Evolutionary conservation across 64 coral and sea anemone species (phyloP), one percentile per base, ranked within the genome.

Genomic region (Stichodactyla helianthus): DNA sequence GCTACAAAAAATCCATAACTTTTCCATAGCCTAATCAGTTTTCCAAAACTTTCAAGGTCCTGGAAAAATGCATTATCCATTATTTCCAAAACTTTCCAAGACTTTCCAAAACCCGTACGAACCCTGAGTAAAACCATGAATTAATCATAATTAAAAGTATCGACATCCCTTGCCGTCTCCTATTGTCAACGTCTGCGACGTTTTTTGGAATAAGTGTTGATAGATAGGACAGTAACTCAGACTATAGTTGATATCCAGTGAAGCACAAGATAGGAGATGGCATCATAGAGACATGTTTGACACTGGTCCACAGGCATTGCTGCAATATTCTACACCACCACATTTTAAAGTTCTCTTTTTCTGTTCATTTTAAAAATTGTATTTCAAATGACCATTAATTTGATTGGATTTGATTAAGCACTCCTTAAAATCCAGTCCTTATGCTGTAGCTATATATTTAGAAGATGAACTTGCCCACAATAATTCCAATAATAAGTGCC

Each of bases 391-490:
- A 74, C 68, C 68, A 74, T 74, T 27, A 74, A 74, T 74, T 74
- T 74, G 25, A 28, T 74, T 74, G 68, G 25, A 65, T 20, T 65
- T 65, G 62, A 65, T 65, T 65, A 5, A 65, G 19, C 62, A 65
- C 7, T 65, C 20, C 62, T 65, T 65, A 20, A n/a, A 65, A n/a
- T 65, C 62, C 62, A 65, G 62, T 65, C 62, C 62, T 23, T n/a
- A 65, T 13, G 22, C 6, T 18, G 14, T 17, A 16, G 65, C 22
- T 23, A 70, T 14, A 51, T 53, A 13, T 82, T 81, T 86, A 91
- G 50, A 91, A 8, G 50, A 91, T 27, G 79, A 91, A 82, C 85
- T 82, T 91, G 16, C 89, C 89, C 44, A 91, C 51, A 27, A 91
- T 54, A 50, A 91, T 20, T 54, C 89, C 89, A 82, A 86, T 57